Evolutionary conservation across 2,113 vertebrate genomes (phyloP), one percentile per base, ranked within the genome.

Genomic region (Rissa tridactyla): DNA sequence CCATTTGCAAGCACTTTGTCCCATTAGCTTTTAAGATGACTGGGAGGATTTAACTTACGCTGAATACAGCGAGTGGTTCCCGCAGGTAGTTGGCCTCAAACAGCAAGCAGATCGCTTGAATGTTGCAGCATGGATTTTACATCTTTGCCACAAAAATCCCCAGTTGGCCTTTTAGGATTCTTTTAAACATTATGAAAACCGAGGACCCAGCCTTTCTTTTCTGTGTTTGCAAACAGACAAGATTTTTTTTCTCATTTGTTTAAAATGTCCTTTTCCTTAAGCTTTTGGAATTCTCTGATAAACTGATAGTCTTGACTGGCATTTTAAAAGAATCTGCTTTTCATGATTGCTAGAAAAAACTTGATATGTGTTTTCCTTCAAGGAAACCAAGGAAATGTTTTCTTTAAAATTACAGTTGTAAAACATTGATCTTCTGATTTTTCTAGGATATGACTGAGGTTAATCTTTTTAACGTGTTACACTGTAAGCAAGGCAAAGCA

Each of bases 1-100:
- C 47, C 38, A 60, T 91, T 76, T 92, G 65, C 57, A 89, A 95
- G 38, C 60, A 27, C 61, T 91, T 51, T 82, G 69, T 91, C 91
- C 83, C 84, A 65, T 92, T 96, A 95, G 64, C 77, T 95, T 91
- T 89, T 72, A 64, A 87, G 49, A 88, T 72, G 77, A 40, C 49
- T 86, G 70, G 21, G 52, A 94, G 79, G 81, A 62, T 92, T 83
- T 69, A 86, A 72, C 30, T 73, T 86, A 3, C 0, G 0, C 9
- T 25, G 73, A 51, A 71, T 29, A 55, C 15, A 77, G 34, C 1
- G 1, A 84, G 64, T 42, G 10, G 9, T 79, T 93, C 49, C 70
- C 75, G 46, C 44, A 49, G 52, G 62, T 40, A 69, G 7, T 7
- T 27, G 9, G 26, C 58, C 27, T 69, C 70, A 29, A 79, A 68